Evolutionary conservation across 2,113 vertebrate genomes (phyloP).

Genomic region (Felis chaus): DNA sequence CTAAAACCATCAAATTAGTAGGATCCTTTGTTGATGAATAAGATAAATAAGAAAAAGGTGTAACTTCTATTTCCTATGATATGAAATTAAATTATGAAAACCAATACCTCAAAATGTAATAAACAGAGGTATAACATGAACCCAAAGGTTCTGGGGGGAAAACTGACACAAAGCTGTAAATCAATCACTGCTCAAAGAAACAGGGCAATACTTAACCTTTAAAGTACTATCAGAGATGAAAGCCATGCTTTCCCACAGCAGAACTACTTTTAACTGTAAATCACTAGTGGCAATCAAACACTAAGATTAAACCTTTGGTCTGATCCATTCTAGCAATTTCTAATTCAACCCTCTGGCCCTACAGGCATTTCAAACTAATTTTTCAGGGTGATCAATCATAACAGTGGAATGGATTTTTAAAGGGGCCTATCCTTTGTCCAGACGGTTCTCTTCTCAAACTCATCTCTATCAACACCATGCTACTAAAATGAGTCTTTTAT

Average conservation of each 20-base stretch:
- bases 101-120: neutral
- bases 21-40: neutral
- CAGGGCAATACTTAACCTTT: neutral
- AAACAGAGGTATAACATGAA: neutral
- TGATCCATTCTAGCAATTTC: constrained; percentile 14
- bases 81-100: constrained; percentile 7
- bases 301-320: neutral
- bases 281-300: neutral
- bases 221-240: neutral
- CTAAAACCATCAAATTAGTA: neutral
- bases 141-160: neutral
- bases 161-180: neutral
- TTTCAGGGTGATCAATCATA: neutral
- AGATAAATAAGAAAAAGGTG: neutral
- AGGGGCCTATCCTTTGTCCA: neutral
- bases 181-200: neutral
- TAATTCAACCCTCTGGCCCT: neutral
- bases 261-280: neutral
- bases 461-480: neutral
- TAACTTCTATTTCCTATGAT: neutral
- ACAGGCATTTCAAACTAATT: constrained; percentile 12
- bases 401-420: neutral
- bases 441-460: neutral
- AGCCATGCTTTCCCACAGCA: neutral
- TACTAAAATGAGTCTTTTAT: neutral